These are phyloP conservation scores for Pogoniulus pusillus DNA, from an alignment of 2,797 vertebrate genomes.

Conservation along the genomic window DNA sequence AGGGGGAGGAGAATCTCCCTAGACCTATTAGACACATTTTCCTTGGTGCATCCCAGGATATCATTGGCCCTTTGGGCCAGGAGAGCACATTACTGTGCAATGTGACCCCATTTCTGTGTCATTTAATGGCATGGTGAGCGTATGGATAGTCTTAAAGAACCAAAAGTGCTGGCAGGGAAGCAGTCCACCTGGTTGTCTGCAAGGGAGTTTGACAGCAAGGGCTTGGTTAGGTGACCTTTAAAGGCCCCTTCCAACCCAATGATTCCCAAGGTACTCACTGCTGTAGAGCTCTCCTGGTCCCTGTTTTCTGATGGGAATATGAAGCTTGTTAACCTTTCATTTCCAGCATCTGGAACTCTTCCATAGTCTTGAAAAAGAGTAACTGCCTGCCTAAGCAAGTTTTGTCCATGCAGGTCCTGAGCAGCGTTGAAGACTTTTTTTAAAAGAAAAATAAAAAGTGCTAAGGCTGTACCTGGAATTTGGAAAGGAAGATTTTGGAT, in stretches of 20 bases:
- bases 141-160: neutral
- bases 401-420: neutral
- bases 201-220: neutral
- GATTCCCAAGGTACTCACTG: neutral
- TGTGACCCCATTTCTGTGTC: neutral
- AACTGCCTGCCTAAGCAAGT: neutral
- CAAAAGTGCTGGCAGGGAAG: neutral
- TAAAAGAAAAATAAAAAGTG: neutral
- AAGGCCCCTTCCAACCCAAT: neutral
- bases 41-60: too few relatives aligned
- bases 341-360: neutral
- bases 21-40: too few relatives aligned
- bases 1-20: too few relatives aligned
- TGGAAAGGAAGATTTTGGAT: neutral
- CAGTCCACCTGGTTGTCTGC: neutral
- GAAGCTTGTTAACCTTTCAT: neutral
- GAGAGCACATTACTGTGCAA: too few relatives aligned
- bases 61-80: too few relatives aligned
- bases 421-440: neutral
- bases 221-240: neutral
- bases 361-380: neutral
- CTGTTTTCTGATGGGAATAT: neutral
- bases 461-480: neutral
- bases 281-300: neutral
- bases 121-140: neutral